phyloP scores from a whole-genome alignment of 2,797 vertebrate genomes.

The Parambassis ranga region DNA sequence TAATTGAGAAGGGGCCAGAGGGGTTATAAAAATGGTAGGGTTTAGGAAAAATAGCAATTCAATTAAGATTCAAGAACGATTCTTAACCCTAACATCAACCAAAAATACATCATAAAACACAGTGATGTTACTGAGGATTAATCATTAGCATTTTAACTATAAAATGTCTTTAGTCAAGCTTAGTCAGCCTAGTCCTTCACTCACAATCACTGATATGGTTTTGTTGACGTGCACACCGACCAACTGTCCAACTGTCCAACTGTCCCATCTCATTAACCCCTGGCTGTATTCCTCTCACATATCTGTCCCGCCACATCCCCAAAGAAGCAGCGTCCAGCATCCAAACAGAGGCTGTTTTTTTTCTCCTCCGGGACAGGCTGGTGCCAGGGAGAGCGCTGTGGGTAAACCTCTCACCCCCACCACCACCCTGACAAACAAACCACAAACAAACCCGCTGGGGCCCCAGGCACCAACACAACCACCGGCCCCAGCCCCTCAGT shows the following conservation, averaged over 20 bases:
- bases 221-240: no score
- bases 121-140: no score
- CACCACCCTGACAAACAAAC: constrained; percentile 61
- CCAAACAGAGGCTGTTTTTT: constrained; percentile 59
- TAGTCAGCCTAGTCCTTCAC: background rate
- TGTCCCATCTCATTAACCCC: constrained; percentile 5
- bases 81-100: no score
- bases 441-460: constrained; percentile 68
- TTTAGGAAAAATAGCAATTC: no score
- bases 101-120: no score
- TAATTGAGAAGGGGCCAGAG: no score
- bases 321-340: constrained; percentile 39
- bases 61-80: no score
- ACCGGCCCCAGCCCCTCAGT: constrained; percentile 54
- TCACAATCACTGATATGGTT: no score
- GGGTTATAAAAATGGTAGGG: no score
- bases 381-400: constrained; percentile 69
- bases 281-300: constrained; percentile 11
- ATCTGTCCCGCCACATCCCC: constrained; percentile 41
- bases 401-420: constrained; percentile 52
- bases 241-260: constrained; percentile 32
- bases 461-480: constrained; percentile 68
- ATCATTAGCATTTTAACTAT: background rate
- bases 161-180: background rate
- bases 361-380: constrained; percentile 70